Conservation (phyloP, 2,888 invertebrate genomes). For the Parascotia fuliginaria region DNA sequence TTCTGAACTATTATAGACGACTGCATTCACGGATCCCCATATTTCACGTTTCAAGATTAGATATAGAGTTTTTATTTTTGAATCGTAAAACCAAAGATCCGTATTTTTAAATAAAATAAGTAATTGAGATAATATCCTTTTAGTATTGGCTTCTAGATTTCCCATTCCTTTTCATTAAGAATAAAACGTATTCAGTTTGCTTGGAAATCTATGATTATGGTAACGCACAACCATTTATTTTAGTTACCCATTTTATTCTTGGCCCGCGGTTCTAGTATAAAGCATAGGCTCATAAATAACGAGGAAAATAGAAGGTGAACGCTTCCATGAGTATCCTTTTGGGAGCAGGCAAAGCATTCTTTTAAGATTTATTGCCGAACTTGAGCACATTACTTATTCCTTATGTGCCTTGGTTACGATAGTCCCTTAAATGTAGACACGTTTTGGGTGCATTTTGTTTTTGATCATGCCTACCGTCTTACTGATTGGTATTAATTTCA, state of each 20-base stretch:
- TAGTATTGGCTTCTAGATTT: conserved; percentile 57
- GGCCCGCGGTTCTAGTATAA: conserved; percentile 81
- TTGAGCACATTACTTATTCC: conserved; percentile 84
- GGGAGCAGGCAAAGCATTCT: conserved; percentile 85
- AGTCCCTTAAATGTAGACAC: conserved; percentile 64
- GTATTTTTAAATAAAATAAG: conserved; percentile 41
- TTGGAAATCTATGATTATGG: conserved; percentile 76
- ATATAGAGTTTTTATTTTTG: conserved; percentile 68
- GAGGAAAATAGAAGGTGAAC: conserved; percentile 84
- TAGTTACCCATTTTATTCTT: conserved; percentile 83
- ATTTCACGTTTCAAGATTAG: conserved; percentile 75
- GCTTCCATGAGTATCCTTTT: conserved; percentile 84
- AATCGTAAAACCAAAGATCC: conserved; percentile 50
- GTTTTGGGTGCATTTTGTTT: conserved; percentile 51
- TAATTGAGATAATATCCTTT: conserved; percentile 52
- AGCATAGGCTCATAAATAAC: conserved; percentile 85
- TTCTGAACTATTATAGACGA: conserved; percentile 65
- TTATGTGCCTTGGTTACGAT: conserved; percentile 77
- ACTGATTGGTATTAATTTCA: conserved; percentile 26
- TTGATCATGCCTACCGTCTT: no score
- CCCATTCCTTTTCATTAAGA: conserved; percentile 72
- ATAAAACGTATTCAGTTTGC: conserved; percentile 61
- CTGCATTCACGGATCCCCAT: conserved; percentile 65
- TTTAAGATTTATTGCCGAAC: conserved; percentile 85
- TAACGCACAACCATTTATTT: conserved; percentile 78